Percentiles rank a stretch among this genome's conserved stretches.
These are phyloP conservation scores for Hyperopisus bebe DNA, from an alignment of 2,113 vertebrate genomes.

Conservation along the genomic window DNA sequence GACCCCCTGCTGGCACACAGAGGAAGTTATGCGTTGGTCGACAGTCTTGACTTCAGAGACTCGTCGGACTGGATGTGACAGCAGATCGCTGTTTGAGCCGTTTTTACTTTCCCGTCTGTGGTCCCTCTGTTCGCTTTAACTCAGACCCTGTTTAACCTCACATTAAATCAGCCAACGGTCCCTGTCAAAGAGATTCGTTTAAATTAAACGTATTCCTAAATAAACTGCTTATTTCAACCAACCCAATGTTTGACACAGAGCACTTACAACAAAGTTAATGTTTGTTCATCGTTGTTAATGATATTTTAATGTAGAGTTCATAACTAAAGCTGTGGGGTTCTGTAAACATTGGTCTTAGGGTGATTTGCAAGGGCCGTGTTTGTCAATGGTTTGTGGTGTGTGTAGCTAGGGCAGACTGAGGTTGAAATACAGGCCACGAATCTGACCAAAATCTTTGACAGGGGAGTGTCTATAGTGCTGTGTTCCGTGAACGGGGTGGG, in stretches of 20 bases:
- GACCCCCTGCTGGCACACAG: constrained; percentile 53
- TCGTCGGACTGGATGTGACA: background rate
- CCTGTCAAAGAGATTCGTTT: background rate
- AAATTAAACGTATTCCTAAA: background rate
- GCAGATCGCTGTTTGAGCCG: background rate
- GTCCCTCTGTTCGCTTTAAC: background rate
- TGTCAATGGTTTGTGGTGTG: background rate
- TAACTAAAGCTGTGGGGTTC: background rate
- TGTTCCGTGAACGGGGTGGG: background rate
- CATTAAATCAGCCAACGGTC: background rate
- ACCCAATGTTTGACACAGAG: background rate
- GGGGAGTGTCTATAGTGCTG: background rate
- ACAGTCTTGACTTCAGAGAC: constrained; percentile 8
- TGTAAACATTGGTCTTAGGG: background rate
- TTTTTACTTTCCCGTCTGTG: background rate
- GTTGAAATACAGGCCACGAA: background rate
- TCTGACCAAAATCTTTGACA: background rate
- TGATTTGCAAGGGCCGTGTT: background rate
- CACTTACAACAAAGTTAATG: background rate
- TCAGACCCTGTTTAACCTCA: background rate
- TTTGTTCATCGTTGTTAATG: background rate
- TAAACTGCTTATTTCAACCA: background rate
- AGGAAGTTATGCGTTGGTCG: constrained; percentile 40
- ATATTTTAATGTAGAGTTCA: background rate
- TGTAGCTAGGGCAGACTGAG: background rate